A percentile compares a stretch with the other conserved stretches of the same genome.
phyloP scores from a whole-genome alignment of 2,113 vertebrate species.

The Salvelinus alpinus region DNA sequence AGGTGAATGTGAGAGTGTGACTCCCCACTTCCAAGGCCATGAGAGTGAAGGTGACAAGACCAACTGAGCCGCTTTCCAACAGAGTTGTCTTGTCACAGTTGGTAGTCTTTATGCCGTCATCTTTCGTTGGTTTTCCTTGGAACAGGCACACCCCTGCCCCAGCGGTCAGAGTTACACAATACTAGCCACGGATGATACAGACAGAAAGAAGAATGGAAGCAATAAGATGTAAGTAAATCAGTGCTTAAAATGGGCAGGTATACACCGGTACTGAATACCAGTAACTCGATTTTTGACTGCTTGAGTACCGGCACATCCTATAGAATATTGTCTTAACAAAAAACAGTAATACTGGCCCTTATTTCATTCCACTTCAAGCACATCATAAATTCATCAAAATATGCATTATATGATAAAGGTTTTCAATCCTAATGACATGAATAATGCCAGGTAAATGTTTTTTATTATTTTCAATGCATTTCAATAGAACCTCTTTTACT shows the following conservation, averaged over 20 bases:
- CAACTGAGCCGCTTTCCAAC: conserved; percentile 57
- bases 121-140: conserved; percentile 5
- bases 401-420: too few species aligned
- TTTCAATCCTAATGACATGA: too few species aligned
- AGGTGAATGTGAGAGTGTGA: conserved; percentile 82
- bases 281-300: too few species aligned
- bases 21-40: conserved; percentile 83
- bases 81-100: conserved; percentile 16
- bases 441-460: too few species aligned
- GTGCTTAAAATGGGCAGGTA: neutral
- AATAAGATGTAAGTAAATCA: conserved; percentile 2
- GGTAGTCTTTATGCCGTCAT: conserved; percentile 15
- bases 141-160: conserved; percentile 80
- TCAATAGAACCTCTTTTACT: too few species aligned
- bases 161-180: conserved; percentile 76
- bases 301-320: too few species aligned
- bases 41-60: conserved; percentile 73
- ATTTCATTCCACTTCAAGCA: too few species aligned
- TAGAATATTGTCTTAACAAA: too few species aligned
- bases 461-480: too few species aligned
- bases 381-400: too few species aligned
- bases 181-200: conserved; percentile 67
- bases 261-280: neutral
- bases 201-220: neutral
- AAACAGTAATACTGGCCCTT: too few species aligned